Conservation (phyloP, 2,888 invertebrate species). For the Sturmia bella region DNA sequence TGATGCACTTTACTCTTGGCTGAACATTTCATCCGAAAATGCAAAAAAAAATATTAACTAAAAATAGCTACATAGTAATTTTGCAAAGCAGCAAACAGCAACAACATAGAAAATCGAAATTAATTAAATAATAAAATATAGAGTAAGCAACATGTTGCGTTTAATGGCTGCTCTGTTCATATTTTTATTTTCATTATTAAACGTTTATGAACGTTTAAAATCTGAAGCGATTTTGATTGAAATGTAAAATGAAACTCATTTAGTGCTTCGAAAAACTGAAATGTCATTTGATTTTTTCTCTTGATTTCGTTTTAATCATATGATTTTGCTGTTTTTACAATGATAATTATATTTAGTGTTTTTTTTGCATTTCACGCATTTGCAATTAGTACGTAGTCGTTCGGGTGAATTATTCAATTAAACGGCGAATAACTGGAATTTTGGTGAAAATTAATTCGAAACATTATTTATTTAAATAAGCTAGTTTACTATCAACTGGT, state of each 20-base stretch:
- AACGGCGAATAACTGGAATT: slow-evolving; percentile 50
- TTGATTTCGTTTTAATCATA: slow-evolving; percentile 27
- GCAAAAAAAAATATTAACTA: slow-evolving; percentile 16
- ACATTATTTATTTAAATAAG: slow-evolving; percentile 52
- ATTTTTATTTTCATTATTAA: slow-evolving; percentile 25
- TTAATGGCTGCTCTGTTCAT: slow-evolving; percentile 50
- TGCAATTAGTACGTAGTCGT: slow-evolving; percentile 34
- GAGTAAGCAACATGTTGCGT: slow-evolving; percentile 61
- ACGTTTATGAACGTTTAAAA: slow-evolving; percentile 29
- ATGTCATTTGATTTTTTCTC: slow-evolving; percentile 48
- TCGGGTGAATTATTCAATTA: slow-evolving; percentile 35
- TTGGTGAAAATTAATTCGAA: slow-evolving; percentile 50
- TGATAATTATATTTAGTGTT: not conserved
- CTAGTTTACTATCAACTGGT: slow-evolving; percentile 26
- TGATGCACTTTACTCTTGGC: slow-evolving; percentile 80
- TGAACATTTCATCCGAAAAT: slow-evolving; percentile 72
- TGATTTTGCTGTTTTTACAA: slow-evolving; percentile 25
- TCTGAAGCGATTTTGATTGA: slow-evolving; percentile 37
- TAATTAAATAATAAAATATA: slow-evolving; percentile 68
- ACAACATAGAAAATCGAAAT: slow-evolving; percentile 27
- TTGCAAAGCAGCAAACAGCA: slow-evolving; percentile 15
- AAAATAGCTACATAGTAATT: slow-evolving; percentile 32
- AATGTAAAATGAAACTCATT: slow-evolving; percentile 43
- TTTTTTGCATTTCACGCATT: slow-evolving; percentile 32
- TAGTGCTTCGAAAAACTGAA: not conserved